phyloP scores from a whole-genome alignment of 2,888 invertebrate species.

The Sinhomidia bicolor region DNA sequence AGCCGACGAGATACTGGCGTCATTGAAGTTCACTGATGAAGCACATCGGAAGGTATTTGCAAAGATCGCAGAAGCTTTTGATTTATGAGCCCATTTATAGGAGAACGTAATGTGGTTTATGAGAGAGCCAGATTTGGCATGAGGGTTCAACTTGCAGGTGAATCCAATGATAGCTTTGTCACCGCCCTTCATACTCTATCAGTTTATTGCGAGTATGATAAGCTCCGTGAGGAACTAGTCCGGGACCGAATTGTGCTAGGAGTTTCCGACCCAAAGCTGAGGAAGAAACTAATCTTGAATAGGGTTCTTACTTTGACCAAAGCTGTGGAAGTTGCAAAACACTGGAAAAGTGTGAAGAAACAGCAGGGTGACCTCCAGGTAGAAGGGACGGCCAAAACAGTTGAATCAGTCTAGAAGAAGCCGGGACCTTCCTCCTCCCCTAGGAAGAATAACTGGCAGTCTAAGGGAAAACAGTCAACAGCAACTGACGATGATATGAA shows the following conservation, averaged over 20 bases:
- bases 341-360: conserved; percentile 54
- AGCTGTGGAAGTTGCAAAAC: conserved; percentile 57
- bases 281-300: conserved; percentile 73
- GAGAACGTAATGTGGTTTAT: conserved; percentile 10
- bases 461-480: background rate
- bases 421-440: background rate
- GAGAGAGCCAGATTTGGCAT: background rate
- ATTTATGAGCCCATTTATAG: too few relatives aligned
- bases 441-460: background rate
- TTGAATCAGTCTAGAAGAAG: background rate
- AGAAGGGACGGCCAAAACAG: background rate
- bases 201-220: conserved; percentile 50
- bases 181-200: conserved; percentile 42
- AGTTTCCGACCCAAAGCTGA: conserved; percentile 66
- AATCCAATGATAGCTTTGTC: conserved; percentile 71
- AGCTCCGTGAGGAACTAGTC: conserved; percentile 72
- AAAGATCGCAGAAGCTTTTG: background rate
- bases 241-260: conserved; percentile 76
- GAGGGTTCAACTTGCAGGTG: conserved; percentile 61
- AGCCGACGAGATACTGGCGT: conserved; percentile 51
- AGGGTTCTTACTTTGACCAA: conserved; percentile 49
- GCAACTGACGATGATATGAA: background rate
- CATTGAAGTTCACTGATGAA: background rate
- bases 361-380: conserved; percentile 47
- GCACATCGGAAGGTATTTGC: background rate